Evolutionary conservation across 2,797 vertebrate species (phyloP).

Genomic region (Pseudochirops cupreus): DNA sequence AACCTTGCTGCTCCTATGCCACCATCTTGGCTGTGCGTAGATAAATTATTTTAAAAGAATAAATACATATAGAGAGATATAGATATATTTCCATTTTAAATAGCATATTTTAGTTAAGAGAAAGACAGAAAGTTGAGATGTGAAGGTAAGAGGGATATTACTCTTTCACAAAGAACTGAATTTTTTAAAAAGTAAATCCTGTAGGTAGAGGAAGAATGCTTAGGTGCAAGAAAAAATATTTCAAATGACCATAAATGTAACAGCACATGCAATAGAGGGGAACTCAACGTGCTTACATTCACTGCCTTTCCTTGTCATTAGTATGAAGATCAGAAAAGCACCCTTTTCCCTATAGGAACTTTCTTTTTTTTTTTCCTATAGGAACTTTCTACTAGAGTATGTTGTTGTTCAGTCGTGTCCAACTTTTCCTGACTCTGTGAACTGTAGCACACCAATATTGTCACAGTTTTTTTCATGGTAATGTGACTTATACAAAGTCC

Average conservation of each 20-base stretch:
- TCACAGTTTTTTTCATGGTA: not conserved
- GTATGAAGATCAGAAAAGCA: not conserved
- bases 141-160: not conserved
- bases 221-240: not conserved
- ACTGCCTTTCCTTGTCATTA: not conserved
- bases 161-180: too few relatives aligned
- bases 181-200: not conserved
- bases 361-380: not conserved
- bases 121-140: not conserved
- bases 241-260: not conserved
- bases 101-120: not conserved
- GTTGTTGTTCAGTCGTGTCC: not conserved
- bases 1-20: too few relatives aligned
- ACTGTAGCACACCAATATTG: not conserved
- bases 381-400: not conserved
- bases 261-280: not conserved
- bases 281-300: not conserved
- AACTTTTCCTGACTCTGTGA: not conserved
- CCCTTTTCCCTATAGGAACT: not conserved
- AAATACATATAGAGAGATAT: too few relatives aligned
- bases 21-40: too few relatives aligned
- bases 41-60: too few relatives aligned
- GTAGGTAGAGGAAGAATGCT: not conserved
- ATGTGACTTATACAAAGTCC: too few relatives aligned
- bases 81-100: not conserved